phyloP scores from a whole-genome alignment of 1,140 invertebrate species.

The Formica exsecta region DNA sequence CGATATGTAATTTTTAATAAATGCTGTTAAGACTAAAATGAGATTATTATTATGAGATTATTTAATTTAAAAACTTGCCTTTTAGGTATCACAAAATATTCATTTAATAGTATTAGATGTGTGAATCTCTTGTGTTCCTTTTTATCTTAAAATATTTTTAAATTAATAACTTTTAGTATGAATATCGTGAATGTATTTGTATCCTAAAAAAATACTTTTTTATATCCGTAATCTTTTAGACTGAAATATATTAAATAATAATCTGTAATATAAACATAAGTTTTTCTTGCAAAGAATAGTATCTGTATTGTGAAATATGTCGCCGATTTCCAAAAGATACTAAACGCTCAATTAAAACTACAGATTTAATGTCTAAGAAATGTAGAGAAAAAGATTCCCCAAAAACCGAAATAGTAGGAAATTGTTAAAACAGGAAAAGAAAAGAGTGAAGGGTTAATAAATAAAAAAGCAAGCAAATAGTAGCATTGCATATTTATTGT shows the following conservation, averaged over 20 bases:
- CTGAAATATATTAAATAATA: slow-evolving; percentile 5
- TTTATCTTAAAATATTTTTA: not conserved
- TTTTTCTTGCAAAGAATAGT: not conserved
- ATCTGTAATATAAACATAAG: not conserved
- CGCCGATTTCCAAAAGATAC: not conserved
- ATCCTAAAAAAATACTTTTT: not conserved
- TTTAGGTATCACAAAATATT: not conserved
- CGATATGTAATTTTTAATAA: not conserved
- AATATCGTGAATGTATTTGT: slow-evolving; percentile 5
- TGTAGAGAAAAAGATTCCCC: slow-evolving; percentile 46
- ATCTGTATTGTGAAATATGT: not conserved
- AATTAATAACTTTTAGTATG: not conserved
- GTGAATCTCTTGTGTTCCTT: not conserved
- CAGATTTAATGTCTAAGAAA: slow-evolving; percentile 49
- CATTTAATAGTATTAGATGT: too few relatives aligned
- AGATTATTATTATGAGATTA: not conserved
- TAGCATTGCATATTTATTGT: slow-evolving; percentile 82
- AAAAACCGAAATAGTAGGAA: slow-evolving; percentile 64
- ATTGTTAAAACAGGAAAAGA: slow-evolving; percentile 77
- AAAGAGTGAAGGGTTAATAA: slow-evolving; percentile 81
- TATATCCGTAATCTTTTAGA: not conserved
- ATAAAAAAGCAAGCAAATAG: slow-evolving; percentile 83
- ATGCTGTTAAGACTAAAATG: not conserved
- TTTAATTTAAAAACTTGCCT: not conserved
- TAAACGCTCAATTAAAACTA: not conserved